These are phyloP conservation scores for Kuschelorhynchus macadamiae DNA, from an alignment of 2,888 invertebrate genomes.

Conservation along the genomic window DNA sequence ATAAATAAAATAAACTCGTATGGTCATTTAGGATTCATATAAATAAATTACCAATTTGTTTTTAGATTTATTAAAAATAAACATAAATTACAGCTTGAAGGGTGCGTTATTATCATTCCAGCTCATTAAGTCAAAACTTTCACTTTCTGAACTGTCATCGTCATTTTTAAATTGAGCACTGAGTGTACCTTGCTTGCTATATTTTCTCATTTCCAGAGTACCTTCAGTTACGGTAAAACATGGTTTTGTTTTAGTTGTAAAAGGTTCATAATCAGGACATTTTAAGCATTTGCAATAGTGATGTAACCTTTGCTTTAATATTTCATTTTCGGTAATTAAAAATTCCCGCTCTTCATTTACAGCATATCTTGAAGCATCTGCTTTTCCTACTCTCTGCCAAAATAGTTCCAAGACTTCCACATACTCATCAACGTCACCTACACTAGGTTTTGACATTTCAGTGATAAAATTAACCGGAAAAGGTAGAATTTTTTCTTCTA, in stretches of 20 bases:
- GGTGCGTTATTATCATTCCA: constrained; percentile 3
- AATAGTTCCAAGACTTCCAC: constrained; percentile 58
- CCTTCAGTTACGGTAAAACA: constrained; percentile 51
- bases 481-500: constrained; percentile 71
- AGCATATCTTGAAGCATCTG: constrained; percentile 58
- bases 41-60: no score
- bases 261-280: constrained; percentile 23
- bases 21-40: no score
- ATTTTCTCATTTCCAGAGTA: constrained; percentile 50
- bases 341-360: constrained; percentile 63
- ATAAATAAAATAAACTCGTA: no score
- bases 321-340: constrained; percentile 61
- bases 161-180: constrained; percentile 12
- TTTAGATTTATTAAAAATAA: no score
- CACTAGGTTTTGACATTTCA: constrained; percentile 29
- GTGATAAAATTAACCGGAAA: constrained; percentile 55
- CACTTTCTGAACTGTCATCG: neutral
- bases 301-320: constrained; percentile 48
- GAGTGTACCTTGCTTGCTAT: constrained; percentile 40
- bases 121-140: neutral
- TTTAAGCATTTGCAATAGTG: constrained; percentile 20
- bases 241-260: constrained; percentile 6
- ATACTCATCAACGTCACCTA: constrained; percentile 42
- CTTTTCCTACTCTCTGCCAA: constrained; percentile 63
- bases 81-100: constrained; percentile 7